Evolutionary conservation across 1,140 invertebrate genomes (phyloP).

Genomic region (Tribolium madens): DNA sequence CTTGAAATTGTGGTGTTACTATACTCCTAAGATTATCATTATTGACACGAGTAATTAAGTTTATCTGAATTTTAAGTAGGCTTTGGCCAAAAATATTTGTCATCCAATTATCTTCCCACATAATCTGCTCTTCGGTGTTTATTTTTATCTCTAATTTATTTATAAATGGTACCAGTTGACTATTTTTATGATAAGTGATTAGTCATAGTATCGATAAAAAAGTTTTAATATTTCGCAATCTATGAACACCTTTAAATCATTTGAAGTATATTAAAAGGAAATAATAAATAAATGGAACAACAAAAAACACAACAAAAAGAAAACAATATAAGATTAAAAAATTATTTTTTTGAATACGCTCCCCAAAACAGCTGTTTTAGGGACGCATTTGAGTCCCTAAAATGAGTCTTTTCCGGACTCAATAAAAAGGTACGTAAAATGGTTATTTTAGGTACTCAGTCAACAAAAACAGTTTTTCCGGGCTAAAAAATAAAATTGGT

Average conservation of each 20-base stretch:
- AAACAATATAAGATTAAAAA: too few relatives aligned
- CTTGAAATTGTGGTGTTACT: conserved; percentile 10
- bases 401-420: too few relatives aligned
- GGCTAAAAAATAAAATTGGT: too few relatives aligned
- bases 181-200: not conserved
- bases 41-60: not conserved
- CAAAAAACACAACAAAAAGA: not conserved
- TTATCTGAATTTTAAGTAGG: not conserved
- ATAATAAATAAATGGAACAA: not conserved
- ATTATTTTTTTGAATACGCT: too few relatives aligned
- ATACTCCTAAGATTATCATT: not conserved
- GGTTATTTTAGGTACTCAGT: too few relatives aligned
- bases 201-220: not conserved
- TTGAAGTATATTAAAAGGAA: not conserved
- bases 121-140: not conserved
- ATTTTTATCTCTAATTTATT: not conserved
- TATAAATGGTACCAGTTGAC: not conserved
- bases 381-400: too few relatives aligned
- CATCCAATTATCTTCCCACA: not conserved
- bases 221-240: not conserved
- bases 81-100: not conserved
- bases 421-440: too few relatives aligned
- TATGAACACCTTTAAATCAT: not conserved
- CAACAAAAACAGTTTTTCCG: too few relatives aligned
- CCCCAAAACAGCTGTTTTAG: too few relatives aligned